Base-by-base conservation (phyloP, 2,113 vertebrate genomes). In the Scartelaos histophorus region DNA sequence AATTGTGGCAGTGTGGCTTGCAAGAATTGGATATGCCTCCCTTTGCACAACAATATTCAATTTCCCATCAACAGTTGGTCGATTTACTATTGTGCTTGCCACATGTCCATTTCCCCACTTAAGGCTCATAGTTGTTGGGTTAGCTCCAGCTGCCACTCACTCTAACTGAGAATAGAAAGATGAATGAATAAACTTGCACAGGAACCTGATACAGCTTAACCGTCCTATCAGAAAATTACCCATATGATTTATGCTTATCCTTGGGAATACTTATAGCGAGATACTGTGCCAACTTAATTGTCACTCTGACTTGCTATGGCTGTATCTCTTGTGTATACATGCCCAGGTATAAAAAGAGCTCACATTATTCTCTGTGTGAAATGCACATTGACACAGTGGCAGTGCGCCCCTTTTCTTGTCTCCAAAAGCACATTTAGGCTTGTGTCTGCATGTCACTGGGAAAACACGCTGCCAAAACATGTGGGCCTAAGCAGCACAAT, bases 401-500 rank as follows among this genome's bases (percentile, higher is more conserved):
- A 64, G 34, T 34, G 61, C 7, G 61, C 61, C 61, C 38, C 65
- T 66, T 43, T 47, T 66, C 45, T 47, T 66, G 21, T 46, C 43
- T 46, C 65, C 38, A 66, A 46, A 66, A 66, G 64, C 35, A 66
- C 65, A 66, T 66, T 66, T 66, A 46, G 45, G 43, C 56, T 43
- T 45, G 64, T 66, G 34, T 73, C 54, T 1, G 67, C 71, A 45
- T 66, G 62, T 53, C 57, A 47, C 38, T 46, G 43, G 65, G 43
- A 47, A 66, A 56, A 67, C 43, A 43, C 67, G 25, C 22, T 69
- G 69, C 70, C 56, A 70, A 53, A 78, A 66, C 71, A 74, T 43
- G 73, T 79, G 73, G 72, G 35, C 74, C 49, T 56, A 66, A 79
- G 71, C 82, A 79, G 75, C 79, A 82, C 82, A 80, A 82, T 83